Evolutionary conservation across 2,888 invertebrate genomes (phyloP), one percentile per base, ranked within the genome.

Genomic region (Agrochola macilenta): DNA sequence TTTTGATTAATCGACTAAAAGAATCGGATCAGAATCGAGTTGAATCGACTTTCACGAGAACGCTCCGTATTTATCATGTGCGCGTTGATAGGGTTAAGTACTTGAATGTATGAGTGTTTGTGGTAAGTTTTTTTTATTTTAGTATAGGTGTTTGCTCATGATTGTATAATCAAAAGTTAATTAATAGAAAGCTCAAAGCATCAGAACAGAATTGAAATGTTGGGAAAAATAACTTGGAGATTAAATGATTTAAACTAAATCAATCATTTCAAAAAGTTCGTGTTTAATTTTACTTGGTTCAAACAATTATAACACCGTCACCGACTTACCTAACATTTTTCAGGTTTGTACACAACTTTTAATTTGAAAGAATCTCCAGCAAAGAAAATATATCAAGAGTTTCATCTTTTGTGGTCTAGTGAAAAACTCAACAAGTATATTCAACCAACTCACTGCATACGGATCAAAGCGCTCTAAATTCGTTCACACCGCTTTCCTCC

Each of bases 1-100:
- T 90, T 85, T 91, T 94, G 94, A 94, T 94, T 91, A 92, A 94
- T 94, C 89, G 91, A 88, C 84, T 86, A 79, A 82, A 84, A 83
- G 82, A 87, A 89, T 90, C 85, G 88, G 90, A 90, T 89, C 87
- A 80, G 87, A 88, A 82, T 80, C 81, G 81, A 87, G 83, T 79
- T 82, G 87, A 88, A 82, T 80, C 82, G 81, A 87, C 84, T 81
- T 83, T 82, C 81, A 82, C 87, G 78, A 74, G 68, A 52, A 76
- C 69, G 60, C 71, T 60, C 71, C 81, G 60, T 72, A 70, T 88
- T 78, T 76, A 82, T 83, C 81, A 76, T 79, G 58, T 69, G 20
- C 35, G 17, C 39, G 46, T 26, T 69, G 84, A 83, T 83, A 76
- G 79, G 71, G 74, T 78, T 78, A 82, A 74, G 77, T 69, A 74